Evolutionary conservation across 2,888 invertebrate species (phyloP).

Genomic region (Aphidoletes aphidimyza): DNA sequence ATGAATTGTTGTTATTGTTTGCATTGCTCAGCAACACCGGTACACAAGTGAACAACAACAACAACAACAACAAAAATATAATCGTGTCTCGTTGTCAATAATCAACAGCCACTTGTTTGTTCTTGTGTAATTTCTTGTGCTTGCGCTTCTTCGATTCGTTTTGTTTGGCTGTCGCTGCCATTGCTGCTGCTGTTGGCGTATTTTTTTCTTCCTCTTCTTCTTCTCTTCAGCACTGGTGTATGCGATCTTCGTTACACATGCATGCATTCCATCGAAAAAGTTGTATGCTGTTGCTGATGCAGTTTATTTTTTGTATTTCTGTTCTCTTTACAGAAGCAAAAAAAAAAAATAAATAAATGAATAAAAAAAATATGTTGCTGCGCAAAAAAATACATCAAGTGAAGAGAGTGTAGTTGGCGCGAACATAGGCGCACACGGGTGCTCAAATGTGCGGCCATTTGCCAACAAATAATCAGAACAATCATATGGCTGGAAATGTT

Average conservation of each 20-base stretch:
- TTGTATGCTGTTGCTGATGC: not conserved
- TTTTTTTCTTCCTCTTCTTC: not conserved
- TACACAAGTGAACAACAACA: no score
- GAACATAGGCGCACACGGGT: no score
- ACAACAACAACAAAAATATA: no score
- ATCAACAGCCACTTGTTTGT: conserved; percentile 46
- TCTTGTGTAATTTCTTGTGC: not conserved
- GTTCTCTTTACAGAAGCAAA: no score
- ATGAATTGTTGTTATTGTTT: not conserved
- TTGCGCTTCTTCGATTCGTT: not conserved
- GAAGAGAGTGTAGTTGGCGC: no score
- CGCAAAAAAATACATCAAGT: no score
- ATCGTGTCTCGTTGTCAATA: conserved; percentile 47
- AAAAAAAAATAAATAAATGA: no score
- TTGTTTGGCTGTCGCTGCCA: conserved; percentile 3
- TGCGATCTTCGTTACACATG: conserved; percentile 39
- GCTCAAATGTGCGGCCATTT: no score
- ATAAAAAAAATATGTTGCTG: no score
- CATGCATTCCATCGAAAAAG: conserved; percentile 35
- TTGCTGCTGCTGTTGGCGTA: not conserved
- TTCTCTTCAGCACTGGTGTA: not conserved
- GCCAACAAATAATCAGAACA: no score
- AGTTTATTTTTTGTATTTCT: not conserved
- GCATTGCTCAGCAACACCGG: not conserved
- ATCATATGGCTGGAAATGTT: no score